These are phyloP conservation scores for Agapornis canus DNA, from an alignment of 2,797 vertebrate genomes.

Conservation along the genomic window DNA sequence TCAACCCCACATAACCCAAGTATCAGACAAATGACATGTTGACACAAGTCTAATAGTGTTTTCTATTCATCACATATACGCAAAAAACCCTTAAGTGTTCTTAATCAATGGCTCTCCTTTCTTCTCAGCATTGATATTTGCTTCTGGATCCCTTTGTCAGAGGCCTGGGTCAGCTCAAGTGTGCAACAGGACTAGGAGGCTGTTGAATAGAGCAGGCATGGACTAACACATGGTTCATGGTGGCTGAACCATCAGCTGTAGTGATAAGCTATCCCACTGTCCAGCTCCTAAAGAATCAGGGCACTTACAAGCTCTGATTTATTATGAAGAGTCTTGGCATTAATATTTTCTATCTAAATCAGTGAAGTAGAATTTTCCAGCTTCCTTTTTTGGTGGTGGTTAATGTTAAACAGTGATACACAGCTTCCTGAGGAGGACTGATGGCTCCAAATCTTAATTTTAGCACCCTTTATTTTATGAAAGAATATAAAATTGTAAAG, in stretches of 20 bases:
- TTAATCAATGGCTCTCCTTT: background rate
- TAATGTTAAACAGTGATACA: background rate
- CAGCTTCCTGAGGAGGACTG: background rate
- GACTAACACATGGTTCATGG: background rate
- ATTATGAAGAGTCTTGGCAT: background rate
- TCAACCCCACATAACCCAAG: fast-evolving
- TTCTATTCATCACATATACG: background rate
- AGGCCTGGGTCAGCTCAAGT: background rate
- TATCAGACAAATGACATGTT: fast-evolving
- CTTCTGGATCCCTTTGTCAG: background rate
- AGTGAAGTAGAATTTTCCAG: background rate
- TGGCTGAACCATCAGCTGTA: background rate
- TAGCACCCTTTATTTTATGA: background rate
- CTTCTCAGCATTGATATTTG: background rate
- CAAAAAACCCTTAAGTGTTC: background rate
- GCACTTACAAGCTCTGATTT: background rate
- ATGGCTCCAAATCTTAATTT: background rate
- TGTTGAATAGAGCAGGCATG: too few relatives aligned
- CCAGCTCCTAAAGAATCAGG: background rate
- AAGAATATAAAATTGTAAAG: background rate
- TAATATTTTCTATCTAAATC: background rate
- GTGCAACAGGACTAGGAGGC: background rate
- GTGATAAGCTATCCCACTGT: fast-evolving
- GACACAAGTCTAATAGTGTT: background rate
- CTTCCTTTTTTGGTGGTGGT: background rate